A percentile compares a stretch with the other conserved stretches of the same genome.
These are phyloP conservation scores for Apamea crenata DNA, from an alignment of 2,888 invertebrate species.

Conservation along the genomic window DNA sequence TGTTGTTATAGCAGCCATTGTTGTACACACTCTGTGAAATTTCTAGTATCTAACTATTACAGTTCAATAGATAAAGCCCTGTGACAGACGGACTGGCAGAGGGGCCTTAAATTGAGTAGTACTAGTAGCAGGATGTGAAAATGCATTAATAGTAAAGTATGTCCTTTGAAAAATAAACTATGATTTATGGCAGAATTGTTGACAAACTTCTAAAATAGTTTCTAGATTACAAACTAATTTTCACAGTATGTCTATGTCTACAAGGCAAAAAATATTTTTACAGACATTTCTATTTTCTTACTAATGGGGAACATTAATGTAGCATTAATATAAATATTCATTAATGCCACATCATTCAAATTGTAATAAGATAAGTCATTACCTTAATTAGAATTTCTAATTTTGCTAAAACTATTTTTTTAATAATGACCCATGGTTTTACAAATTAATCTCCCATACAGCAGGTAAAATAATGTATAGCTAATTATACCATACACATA, in stretches of 20 bases:
- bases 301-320: not conserved
- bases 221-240: not conserved
- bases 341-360: not conserved
- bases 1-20: not conserved
- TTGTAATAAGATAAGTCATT: not conserved
- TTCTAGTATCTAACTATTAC: not conserved
- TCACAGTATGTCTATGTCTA: not conserved
- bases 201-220: not conserved
- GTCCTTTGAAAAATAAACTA: not conserved
- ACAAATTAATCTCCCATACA: not conserved
- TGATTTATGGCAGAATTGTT: not conserved
- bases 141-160: not conserved
- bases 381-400: slow-evolving; percentile 8
- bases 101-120: not conserved
- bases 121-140: not conserved
- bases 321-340: not conserved
- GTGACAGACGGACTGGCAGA: not conserved
- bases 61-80: not conserved
- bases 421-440: not conserved
- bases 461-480: slow-evolving; percentile 2
- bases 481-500: not conserved
- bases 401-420: not conserved
- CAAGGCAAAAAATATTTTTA: not conserved
- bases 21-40: not conserved
- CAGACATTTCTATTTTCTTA: not conserved